Base-by-base conservation (phyloP, 2,113 vertebrate species). In the Cryptoleucopteryx plumbea region DNA sequence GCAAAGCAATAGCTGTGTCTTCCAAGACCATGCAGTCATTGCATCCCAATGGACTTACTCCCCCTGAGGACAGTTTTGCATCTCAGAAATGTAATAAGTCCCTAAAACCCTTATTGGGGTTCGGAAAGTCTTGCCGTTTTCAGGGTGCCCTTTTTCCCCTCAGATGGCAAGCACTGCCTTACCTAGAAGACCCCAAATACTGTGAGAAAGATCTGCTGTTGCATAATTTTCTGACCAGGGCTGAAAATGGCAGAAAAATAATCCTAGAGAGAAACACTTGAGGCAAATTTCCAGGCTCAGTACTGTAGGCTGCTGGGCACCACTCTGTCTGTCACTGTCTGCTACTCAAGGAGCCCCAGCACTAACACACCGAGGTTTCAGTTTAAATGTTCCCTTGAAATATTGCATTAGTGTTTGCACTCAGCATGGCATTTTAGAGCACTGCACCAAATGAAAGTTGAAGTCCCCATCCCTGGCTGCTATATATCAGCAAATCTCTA, bases 21-120 rank as follows among this genome's bases (percentile, higher is more conserved):
- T 19, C 79, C 7, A 3, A 53, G 26, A 1, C 34, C 31, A 1
- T 7, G 4, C 43, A 48, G 29, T 1, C 68, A 0, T 1, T 12
- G 25, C 2, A 2, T 73, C 79, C 85, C 43, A 25, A 20, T 27
- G 62, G 70, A 19, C 5, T 86, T 15, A 4, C 1, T 48, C 5
- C 63, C 36, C 21, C 43, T 43, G 58, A 13, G 27, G 11, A 13
- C 5, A 2, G 26, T 21, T 77, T 38, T 53, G 25, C 16, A 4
- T 62, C 45, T 67, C 56, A 14, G 8, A 29, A 40, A 6, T 10
- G 5, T 34, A 15, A 1, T 3, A 13, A 9, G 21, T 72, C 68
- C 65, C 59, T 25, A 13, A 75, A 83, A n/a, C 21, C 71, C 21
- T 40, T 2, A 0, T 0, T 70, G 22, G 6, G 3, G 21, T 50